A percentile compares a stretch with the other conserved stretches of the same genome.
These are phyloP conservation scores for Paratrypauchen microcephalus DNA, from an alignment of 2,797 vertebrate species.

Conservation along the genomic window DNA sequence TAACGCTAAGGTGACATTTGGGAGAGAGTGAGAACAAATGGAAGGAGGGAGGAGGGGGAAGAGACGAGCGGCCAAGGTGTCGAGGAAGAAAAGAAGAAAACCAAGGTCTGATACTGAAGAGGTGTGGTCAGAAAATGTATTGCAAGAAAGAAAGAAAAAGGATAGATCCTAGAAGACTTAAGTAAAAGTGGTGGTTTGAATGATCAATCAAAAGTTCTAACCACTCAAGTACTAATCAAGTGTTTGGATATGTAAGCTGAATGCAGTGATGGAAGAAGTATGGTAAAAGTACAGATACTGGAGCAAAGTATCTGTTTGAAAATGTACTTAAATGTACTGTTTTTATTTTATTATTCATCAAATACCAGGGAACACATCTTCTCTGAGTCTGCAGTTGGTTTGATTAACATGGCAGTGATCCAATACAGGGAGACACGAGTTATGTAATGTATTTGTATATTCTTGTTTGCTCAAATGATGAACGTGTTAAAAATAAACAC, in stretches of 20 bases:
- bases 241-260: no score
- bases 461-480: no score
- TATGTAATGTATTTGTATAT: neutral
- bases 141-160: no score
- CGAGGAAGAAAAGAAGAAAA: neutral
- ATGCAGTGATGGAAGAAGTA: no score
- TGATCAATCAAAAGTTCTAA: no score
- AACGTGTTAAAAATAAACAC: no score
- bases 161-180: no score
- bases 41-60: slow-evolving; percentile 27
- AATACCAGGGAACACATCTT: slow-evolving; percentile 5
- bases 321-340: no score
- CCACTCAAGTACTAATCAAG: no score
- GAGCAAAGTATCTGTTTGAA: no score
- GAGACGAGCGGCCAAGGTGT: slow-evolving; percentile 25
- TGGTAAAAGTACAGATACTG: no score
- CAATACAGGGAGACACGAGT: neutral
- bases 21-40: slow-evolving; percentile 22
- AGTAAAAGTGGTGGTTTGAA: no score
- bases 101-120: neutral
- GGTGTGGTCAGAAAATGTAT: neutral
- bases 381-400: neutral
- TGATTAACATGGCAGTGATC: neutral
- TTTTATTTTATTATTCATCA: slow-evolving; percentile 20
- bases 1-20: slow-evolving; percentile 66